Percentiles rank a stretch among this genome's conserved stretches.
Conservation (phyloP, 2,113 vertebrate genomes). For the Aleadryas rufinucha region DNA sequence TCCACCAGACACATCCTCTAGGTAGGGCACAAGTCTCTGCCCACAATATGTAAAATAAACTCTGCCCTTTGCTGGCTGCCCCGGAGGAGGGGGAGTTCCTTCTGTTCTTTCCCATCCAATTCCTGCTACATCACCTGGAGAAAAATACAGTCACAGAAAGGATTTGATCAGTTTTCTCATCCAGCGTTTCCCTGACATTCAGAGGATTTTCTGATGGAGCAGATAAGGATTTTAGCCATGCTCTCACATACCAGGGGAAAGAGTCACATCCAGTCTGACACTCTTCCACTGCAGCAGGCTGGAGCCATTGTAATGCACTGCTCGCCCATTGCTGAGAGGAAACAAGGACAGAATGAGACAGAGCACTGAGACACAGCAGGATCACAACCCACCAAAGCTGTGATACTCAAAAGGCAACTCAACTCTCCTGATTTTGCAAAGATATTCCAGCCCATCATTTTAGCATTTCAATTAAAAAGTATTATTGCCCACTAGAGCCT, state of each 20-base stretch:
- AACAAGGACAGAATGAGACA: background rate
- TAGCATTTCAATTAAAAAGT: background rate
- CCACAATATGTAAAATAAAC: constrained; percentile 98
- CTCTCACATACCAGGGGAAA: constrained; percentile 86
- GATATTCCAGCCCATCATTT: background rate
- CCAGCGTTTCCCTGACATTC: background rate
- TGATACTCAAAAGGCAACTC: background rate
- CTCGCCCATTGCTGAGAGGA: constrained; percentile 87
- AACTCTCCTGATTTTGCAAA: background rate
- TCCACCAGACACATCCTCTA: constrained; percentile 95
- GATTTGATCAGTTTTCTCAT: background rate
- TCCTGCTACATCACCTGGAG: constrained; percentile 89
- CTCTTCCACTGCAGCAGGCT: constrained; percentile 99
- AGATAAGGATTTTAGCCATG: background rate
- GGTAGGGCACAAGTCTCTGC: constrained; percentile 86
- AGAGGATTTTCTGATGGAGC: background rate
- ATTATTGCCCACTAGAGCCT: background rate
- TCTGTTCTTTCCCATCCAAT: constrained; percentile 97
- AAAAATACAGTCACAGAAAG: background rate
- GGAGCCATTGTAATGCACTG: constrained; percentile 98
- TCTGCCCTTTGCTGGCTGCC: constrained; percentile 92
- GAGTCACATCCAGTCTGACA: constrained; percentile 91
- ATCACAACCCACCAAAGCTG: background rate
- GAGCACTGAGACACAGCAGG: background rate
- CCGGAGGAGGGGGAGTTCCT: constrained; percentile 92